phyloP scores from a whole-genome alignment of 23 tunicate species.

The Aplidium turbinatum region DNA sequence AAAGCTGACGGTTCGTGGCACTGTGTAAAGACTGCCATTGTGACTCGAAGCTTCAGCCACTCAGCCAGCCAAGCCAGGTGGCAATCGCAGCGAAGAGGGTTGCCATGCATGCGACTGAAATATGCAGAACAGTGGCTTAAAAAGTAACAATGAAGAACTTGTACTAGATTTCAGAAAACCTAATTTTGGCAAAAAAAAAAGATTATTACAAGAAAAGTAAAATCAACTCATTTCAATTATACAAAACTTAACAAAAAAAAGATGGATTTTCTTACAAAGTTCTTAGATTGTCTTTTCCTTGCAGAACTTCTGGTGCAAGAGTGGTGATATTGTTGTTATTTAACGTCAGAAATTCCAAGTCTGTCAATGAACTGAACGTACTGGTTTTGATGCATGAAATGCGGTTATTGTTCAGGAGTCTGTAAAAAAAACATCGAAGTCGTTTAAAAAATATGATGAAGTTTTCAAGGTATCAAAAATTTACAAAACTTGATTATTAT shows the following conservation, averaged over 20 bases:
- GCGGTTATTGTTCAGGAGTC: conserved; percentile 22
- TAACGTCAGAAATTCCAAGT: conserved; percentile 15
- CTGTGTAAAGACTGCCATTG: conserved; percentile 13
- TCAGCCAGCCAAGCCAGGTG: conserved; percentile 17
- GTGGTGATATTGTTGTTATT: conserved; percentile 15
- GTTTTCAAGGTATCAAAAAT: too few species aligned
- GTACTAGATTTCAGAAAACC: too few species aligned
- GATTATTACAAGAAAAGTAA: background rate
- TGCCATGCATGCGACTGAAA: conserved; percentile 37
- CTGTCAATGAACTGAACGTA: conserved; percentile 5
- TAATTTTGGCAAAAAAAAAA: too few species aligned
- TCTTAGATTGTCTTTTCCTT: background rate
- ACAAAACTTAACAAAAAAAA: background rate
- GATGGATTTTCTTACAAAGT: conserved; percentile 28
- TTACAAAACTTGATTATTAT: too few species aligned
- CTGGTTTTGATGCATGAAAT: conserved; percentile 5
- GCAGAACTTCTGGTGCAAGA: background rate
- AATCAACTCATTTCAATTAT: background rate
- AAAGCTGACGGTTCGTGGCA: conserved; percentile 15
- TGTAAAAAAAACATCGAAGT: conserved; percentile 8
- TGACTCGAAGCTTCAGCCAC: conserved; percentile 1
- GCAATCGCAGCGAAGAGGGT: conserved; percentile 35
- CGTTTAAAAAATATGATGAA: too few species aligned
- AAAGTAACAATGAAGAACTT: too few species aligned
- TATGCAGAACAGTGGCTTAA: background rate